These are phyloP conservation scores for Rhagophthalmus giganteus DNA, from an alignment of 2,888 invertebrate genomes.

Conservation along the genomic window DNA sequence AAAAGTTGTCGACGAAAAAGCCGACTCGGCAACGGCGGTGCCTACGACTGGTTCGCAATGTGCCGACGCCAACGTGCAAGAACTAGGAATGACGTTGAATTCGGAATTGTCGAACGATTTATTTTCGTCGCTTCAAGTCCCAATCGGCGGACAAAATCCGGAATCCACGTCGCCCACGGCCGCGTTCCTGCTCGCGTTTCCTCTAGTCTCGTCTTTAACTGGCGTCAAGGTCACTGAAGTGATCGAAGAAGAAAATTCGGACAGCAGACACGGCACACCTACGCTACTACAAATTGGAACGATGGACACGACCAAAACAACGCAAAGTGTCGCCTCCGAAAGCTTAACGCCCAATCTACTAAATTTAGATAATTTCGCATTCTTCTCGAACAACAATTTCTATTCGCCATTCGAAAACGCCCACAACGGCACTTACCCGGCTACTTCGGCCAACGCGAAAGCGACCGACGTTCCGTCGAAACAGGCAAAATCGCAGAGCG, in stretches of 20 bases:
- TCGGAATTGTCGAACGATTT: constrained; percentile 64
- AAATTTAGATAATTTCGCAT: constrained; percentile 52
- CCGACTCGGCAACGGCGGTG: no score
- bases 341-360: constrained; percentile 49
- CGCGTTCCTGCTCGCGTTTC: constrained; percentile 75
- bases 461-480: not conserved
- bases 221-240: constrained; percentile 60
- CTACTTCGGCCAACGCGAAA: constrained; percentile 2
- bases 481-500: not conserved
- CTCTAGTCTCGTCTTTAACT: constrained; percentile 66
- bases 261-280: constrained; percentile 55
- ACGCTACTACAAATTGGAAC: constrained; percentile 58
- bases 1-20: no score
- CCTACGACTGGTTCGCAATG: no score
- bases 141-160: constrained; percentile 59
- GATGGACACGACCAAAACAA: constrained; percentile 49
- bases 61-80: constrained; percentile 6
- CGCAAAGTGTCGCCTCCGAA: constrained; percentile 41
- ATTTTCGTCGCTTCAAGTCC: constrained; percentile 63
- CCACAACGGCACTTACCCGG: constrained; percentile 11
- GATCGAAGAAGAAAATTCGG: constrained; percentile 58
- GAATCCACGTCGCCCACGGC: constrained; percentile 74
- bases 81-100: constrained; percentile 42
- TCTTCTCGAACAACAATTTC: constrained; percentile 47
- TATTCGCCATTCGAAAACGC: constrained; percentile 40